phyloP scores from a whole-genome alignment of 2,888 invertebrate genomes.

The Zaprionus bogoriensis region DNA sequence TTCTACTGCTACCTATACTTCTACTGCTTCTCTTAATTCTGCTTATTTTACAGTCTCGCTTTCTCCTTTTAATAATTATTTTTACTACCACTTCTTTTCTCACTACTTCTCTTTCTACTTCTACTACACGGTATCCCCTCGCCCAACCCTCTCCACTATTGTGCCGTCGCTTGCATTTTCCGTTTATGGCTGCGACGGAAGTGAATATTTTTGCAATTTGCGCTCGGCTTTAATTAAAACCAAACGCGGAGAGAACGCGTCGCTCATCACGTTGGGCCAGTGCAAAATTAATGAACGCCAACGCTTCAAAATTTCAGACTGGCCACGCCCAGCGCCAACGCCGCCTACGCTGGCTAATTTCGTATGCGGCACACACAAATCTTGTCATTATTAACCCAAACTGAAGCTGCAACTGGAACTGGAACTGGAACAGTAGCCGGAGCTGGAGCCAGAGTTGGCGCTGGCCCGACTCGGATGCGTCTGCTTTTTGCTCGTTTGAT shows the following conservation, averaged over 20 bases:
- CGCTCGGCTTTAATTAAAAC: slow-evolving; percentile 60
- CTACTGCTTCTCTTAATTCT: no score
- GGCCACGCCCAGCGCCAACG: slow-evolving; percentile 28
- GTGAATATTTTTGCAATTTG: slow-evolving; percentile 63
- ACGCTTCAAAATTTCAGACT: slow-evolving; percentile 19
- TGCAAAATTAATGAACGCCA: slow-evolving; percentile 47
- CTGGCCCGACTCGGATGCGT: slow-evolving; percentile 7
- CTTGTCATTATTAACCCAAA: slow-evolving; percentile 71
- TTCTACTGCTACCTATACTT: not conserved
- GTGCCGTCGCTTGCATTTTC: not conserved
- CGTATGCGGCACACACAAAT: slow-evolving; percentile 71
- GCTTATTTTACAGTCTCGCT: not conserved
- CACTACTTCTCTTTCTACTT: not conserved
- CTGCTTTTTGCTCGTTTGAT: slow-evolving; percentile 65
- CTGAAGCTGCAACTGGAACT: slow-evolving; percentile 9
- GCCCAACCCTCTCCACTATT: no score
- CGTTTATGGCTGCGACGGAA: slow-evolving; percentile 30
- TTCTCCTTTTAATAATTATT: not conserved
- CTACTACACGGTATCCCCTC: not conserved
- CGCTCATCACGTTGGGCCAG: slow-evolving; percentile 4
- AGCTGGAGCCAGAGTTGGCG: not conserved
- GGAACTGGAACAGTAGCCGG: not conserved
- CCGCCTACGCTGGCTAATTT: slow-evolving; percentile 54
- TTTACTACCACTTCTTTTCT: not conserved
- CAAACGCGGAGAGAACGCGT: slow-evolving; percentile 18